A percentile compares a stretch with the other conserved stretches of the same genome.
phyloP scores from a whole-genome alignment of 2,797 vertebrate genomes.

The Remorina albescens region DNA sequence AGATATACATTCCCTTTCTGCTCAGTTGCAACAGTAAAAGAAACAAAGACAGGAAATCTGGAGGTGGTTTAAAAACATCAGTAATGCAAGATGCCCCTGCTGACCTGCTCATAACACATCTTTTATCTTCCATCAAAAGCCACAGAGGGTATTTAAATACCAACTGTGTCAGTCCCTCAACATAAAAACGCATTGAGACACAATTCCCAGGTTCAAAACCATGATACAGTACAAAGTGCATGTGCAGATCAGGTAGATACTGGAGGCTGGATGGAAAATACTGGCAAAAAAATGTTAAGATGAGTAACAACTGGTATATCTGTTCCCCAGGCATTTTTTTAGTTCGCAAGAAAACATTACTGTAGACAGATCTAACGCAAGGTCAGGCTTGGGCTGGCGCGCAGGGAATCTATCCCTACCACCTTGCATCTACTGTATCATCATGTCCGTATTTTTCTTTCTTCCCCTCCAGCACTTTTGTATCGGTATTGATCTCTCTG shows the following conservation, averaged over 20 bases:
- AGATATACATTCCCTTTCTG: not conserved
- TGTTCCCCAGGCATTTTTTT: slow-evolving; percentile 37
- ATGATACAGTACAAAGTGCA: slow-evolving; percentile 8
- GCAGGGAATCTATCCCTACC: slow-evolving; percentile 39
- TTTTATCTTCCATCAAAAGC: slow-evolving; percentile 57
- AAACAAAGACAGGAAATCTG: slow-evolving; percentile 26
- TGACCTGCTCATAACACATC: slow-evolving; percentile 33
- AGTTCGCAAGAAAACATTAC: slow-evolving; percentile 30
- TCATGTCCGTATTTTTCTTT: slow-evolving; percentile 26
- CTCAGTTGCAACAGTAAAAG: slow-evolving; percentile 2
- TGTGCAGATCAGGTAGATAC: not conserved
- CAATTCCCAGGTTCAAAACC: slow-evolving; percentile 11
- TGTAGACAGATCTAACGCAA: slow-evolving; percentile 39
- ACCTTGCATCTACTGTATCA: slow-evolving; percentile 30
- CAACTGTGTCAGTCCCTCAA: not conserved
- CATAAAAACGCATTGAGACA: not conserved
- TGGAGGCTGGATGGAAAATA: slow-evolving; percentile 16
- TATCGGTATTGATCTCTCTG: slow-evolving; percentile 47
- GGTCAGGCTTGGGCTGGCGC: slow-evolving; percentile 32
- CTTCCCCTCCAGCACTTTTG: slow-evolving; percentile 4
- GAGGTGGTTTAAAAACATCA: slow-evolving; percentile 36
- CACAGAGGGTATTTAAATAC: slow-evolving; percentile 2
- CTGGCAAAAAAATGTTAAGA: slow-evolving; percentile 8
- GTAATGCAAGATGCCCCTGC: not conserved
- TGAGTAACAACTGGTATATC: slow-evolving; percentile 33